phyloP scores from a whole-genome alignment of 1,140 invertebrate species.

The Condylostylus longicornis region DNA sequence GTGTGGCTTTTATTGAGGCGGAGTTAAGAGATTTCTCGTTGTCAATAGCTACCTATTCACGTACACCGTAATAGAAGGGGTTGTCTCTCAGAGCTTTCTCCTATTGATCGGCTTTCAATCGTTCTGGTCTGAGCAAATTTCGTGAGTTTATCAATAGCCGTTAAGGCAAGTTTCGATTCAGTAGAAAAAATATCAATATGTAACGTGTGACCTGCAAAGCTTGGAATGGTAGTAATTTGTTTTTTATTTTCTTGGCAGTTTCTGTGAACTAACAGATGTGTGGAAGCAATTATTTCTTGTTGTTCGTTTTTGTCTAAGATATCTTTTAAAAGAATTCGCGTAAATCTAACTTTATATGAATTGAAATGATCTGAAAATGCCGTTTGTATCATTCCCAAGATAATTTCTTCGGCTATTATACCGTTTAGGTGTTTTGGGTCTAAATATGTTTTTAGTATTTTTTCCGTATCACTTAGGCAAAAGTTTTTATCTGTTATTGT shows the following conservation, averaged over 20 bases:
- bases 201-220: constrained; percentile 8
- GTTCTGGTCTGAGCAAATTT: neutral
- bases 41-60: constrained; percentile 10
- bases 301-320: constrained; percentile 6
- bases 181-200: constrained; percentile 11
- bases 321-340: constrained; percentile 6
- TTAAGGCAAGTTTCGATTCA: constrained; percentile 3
- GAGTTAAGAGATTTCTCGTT: constrained; percentile 14
- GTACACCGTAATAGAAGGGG: constrained; percentile 10
- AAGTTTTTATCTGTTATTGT: constrained; percentile 1
- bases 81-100: constrained; percentile 3
- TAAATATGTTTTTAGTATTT: constrained; percentile 5
- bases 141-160: neutral
- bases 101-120: too few species aligned
- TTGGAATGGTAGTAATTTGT: constrained; percentile 11
- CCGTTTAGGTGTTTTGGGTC: constrained; percentile 7
- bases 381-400: constrained; percentile 8
- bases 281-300: constrained; percentile 5
- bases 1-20: constrained; percentile 10
- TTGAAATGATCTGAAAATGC: constrained; percentile 9
- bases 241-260: constrained; percentile 8
- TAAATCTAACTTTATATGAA: constrained; percentile 6
- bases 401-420: constrained; percentile 6
- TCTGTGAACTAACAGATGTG: constrained; percentile 9
- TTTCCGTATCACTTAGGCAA: neutral